Evolutionary conservation across 2,888 invertebrate genomes (phyloP).

Genomic region (Morpho helenor): DNA sequence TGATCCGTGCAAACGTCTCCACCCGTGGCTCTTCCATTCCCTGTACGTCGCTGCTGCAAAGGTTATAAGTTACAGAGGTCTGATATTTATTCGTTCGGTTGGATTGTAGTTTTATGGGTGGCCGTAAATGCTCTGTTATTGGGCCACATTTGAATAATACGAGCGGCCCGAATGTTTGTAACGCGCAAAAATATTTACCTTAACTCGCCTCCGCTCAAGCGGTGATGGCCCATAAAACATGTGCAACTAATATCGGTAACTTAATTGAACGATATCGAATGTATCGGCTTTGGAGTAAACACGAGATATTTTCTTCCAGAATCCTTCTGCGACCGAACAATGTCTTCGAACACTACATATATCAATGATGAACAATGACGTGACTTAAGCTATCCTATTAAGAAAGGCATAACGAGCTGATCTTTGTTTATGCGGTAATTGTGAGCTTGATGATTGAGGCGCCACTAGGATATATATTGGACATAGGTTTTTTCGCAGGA

Average conservation of each 20-base stretch:
- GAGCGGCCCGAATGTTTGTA: conserved; percentile 56
- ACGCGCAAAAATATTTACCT: conserved; percentile 68
- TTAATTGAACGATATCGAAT: conserved; percentile 16
- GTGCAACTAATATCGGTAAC: conserved; percentile 4
- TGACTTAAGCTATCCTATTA: too few species aligned
- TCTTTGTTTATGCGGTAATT: too few species aligned
- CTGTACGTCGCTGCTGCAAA: conserved; percentile 10
- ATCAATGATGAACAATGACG: too few species aligned
- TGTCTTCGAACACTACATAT: too few species aligned
- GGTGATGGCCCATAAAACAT: conserved; percentile 20
- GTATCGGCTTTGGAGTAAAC: too few species aligned
- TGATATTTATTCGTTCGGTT: conserved; percentile 74
- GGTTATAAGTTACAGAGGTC: conserved; percentile 72
- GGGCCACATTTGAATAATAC: conserved; percentile 75
- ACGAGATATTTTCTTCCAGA: not conserved
- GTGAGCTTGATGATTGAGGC: too few species aligned
- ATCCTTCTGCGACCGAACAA: not conserved
- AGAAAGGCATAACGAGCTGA: too few species aligned
- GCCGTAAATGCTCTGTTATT: conserved; percentile 74
- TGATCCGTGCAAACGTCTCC: too few species aligned
- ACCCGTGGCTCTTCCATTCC: conserved; percentile 35
- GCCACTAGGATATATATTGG: too few species aligned
- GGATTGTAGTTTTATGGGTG: conserved; percentile 75
- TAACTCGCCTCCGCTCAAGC: conserved; percentile 33
- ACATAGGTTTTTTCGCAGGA: too few species aligned